These are phyloP conservation scores for Brachionus asplanchnoidis DNA, from an alignment of 1,140 invertebrate species.

Conservation along the genomic window DNA sequence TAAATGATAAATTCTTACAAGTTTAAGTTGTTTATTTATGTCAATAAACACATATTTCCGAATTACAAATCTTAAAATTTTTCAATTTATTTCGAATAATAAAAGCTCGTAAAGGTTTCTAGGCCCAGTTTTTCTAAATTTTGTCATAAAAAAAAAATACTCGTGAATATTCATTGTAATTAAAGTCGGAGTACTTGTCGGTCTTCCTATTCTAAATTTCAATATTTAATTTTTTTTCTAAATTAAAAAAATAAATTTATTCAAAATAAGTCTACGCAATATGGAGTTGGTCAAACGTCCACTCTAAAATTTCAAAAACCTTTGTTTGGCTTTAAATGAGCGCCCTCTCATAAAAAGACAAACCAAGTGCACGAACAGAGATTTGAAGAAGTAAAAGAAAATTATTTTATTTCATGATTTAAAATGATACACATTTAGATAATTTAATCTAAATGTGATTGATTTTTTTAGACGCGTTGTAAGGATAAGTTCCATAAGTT, in stretches of 20 bases:
- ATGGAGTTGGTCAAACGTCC: neutral
- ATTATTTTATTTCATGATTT: no score
- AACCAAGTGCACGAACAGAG: neutral
- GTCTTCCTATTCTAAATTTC: neutral
- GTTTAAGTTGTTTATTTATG: slow-evolving; percentile 28
- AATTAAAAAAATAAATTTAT: slow-evolving; percentile 1
- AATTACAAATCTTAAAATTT: slow-evolving; percentile 10
- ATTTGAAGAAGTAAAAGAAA: no score
- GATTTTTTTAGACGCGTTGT: no score
- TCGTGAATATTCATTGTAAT: neutral
- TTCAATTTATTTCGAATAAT: neutral
- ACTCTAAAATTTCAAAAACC: neutral
- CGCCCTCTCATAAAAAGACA: neutral
- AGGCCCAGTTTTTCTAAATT: neutral
- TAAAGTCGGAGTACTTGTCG: neutral
- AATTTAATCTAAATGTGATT: no score
- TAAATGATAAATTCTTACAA: slow-evolving; percentile 29
- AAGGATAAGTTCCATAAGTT: no score
- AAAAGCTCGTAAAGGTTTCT: neutral
- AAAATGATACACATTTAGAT: no score
- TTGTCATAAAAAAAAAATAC: neutral
- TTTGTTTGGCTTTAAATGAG: neutral
- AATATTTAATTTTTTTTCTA: neutral
- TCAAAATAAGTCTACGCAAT: neutral
- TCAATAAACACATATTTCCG: slow-evolving; percentile 29